phyloP scores from a whole-genome alignment of 1,140 invertebrate species.

The Ruditapes philippinarum region DNA sequence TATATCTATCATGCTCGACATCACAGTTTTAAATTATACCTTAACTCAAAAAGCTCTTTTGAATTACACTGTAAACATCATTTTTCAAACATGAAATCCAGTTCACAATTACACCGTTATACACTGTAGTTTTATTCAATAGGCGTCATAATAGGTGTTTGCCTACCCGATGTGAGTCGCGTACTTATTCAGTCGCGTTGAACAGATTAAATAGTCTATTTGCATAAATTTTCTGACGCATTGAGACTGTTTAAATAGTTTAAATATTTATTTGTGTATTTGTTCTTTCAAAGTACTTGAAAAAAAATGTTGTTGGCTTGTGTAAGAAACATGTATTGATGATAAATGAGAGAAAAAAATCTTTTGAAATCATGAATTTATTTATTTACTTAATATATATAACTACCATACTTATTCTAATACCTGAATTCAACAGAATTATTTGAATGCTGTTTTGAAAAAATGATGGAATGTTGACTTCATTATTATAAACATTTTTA shows the following conservation, averaged over 20 bases:
- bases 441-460: no score
- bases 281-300: not conserved
- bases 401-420: no score
- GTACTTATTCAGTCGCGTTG: not conserved
- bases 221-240: not conserved
- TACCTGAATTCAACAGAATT: no score
- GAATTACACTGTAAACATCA: not conserved
- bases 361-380: no score
- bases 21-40: not conserved
- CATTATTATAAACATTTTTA: no score
- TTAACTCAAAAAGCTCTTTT: slow-evolving; percentile 3
- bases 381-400: no score
- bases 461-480: no score
- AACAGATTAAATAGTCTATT: slow-evolving; percentile 46
- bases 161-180: not conserved
- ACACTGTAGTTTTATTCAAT: slow-evolving; percentile 11
- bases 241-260: slow-evolving; percentile 9
- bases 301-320: not conserved
- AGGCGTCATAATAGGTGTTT: not conserved
- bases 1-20: not conserved
- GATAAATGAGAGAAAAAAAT: not conserved
- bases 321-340: not conserved
- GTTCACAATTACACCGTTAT: not conserved
- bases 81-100: not conserved
- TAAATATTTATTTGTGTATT: slow-evolving; percentile 19